Evolutionary conservation across 2,797 vertebrate species (phyloP), one percentile per base, ranked within the genome.

Genomic region (Ateles fusciceps): DNA sequence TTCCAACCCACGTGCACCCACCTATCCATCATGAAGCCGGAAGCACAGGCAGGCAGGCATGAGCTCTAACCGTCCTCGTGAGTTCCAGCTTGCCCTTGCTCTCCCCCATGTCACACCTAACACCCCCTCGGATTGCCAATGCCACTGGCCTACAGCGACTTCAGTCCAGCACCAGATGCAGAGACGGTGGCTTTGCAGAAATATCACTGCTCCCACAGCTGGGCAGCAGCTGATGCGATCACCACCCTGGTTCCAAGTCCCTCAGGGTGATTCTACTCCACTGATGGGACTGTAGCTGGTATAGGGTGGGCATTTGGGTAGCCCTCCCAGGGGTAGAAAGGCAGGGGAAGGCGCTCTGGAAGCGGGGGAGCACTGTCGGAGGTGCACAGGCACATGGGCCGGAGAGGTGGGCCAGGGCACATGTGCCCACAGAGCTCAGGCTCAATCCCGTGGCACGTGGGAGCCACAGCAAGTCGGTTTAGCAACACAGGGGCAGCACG

Each of bases 401-500:
- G 2, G 39, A 68, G 80, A 36, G 26, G 72, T 0, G 8, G 28
- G n/a, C 13, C n/a, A 22, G 42, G 71, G 28, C 7, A 17, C 1
- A 0, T 0, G 17, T 12, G 5, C 61, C 80, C 68, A 61, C 59
- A 14, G 44, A 9, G 39, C 24, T 33, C 21, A 8, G 74, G 2
- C 17, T 4, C 1, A 2, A 3, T 24, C 8, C 44, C 5, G 1
- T 1, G 44, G 81, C 21, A 61, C 30, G 26, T 28, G 46, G 52
- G 57, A 91, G 59, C 33, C 57, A 36, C 30, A 6, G 22, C n/a
- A 36, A 46, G 89, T 39, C 0, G 5, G 57, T 22, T 30, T 33
- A 88, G 36, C 33, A 26, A 36, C 57, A 26, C 8, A 2, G 0
- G 8, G 19, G 26, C 44, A 57, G 48, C 10, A 14, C 0, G 0